Evolutionary conservation across 2,113 vertebrate genomes (phyloP).

Genomic region (Stigmatopora nigra): DNA sequence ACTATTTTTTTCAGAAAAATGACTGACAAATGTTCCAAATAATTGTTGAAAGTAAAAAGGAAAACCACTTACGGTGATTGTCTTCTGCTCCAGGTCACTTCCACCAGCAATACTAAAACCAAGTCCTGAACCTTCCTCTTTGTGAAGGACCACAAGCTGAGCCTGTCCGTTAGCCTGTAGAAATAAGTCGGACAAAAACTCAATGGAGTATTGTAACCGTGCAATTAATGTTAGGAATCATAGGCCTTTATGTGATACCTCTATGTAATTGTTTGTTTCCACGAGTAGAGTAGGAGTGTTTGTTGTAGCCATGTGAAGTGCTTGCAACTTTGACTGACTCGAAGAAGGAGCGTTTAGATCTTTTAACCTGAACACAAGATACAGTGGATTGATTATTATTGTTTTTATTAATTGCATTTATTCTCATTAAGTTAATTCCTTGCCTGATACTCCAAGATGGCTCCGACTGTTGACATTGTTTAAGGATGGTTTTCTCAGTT

Average conservation of each 20-base stretch:
- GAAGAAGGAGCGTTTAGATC: slow-evolving; percentile 68
- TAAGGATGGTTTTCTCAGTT: background rate
- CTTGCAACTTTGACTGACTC: slow-evolving; percentile 75
- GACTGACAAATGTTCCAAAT: background rate
- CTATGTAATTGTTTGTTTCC: slow-evolving; percentile 70
- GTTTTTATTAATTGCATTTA: no score
- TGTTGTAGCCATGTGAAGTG: slow-evolving; percentile 64
- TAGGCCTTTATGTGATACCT: slow-evolving; percentile 63
- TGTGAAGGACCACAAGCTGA: slow-evolving; percentile 80
- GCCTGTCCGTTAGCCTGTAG: slow-evolving; percentile 74
- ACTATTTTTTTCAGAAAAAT: no score
- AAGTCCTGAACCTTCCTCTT: slow-evolving; percentile 85
- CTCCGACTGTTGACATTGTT: slow-evolving; percentile 13
- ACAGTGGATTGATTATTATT: background rate
- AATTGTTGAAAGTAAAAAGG: background rate
- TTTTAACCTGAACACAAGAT: slow-evolving; percentile 70
- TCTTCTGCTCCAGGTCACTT: slow-evolving; percentile 79
- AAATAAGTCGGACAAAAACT: slow-evolving; percentile 3
- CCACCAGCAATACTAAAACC: slow-evolving; percentile 92
- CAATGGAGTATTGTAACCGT: background rate
- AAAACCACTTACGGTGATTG: slow-evolving; percentile 73
- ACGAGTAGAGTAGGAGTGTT: slow-evolving; percentile 68
- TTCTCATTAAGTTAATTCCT: slow-evolving; percentile 37
- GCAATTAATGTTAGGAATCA: background rate
- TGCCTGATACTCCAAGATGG: slow-evolving; percentile 79